Conservation (phyloP, 2,113 vertebrate species). For the Brachirus orientalis region DNA sequence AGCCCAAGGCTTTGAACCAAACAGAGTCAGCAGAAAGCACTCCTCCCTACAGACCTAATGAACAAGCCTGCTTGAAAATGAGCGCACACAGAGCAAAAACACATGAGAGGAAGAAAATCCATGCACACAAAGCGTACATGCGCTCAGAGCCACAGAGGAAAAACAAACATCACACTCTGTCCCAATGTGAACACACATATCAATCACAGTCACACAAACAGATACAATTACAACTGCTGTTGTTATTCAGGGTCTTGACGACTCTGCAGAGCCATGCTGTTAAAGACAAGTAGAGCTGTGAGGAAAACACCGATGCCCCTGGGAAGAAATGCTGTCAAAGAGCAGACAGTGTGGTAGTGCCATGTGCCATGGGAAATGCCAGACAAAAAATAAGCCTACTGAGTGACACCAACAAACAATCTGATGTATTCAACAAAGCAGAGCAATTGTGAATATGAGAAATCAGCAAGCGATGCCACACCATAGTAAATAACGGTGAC, state of each 20-base stretch:
- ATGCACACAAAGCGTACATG: constrained; percentile 7
- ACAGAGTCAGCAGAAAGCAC: constrained; percentile 73
- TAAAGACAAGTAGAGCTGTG: constrained; percentile 64
- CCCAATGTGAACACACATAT: constrained; percentile 17
- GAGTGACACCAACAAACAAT: constrained; percentile 55
- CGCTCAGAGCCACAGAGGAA: constrained; percentile 4
- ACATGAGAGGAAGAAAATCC: constrained; percentile 45
- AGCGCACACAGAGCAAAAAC: constrained; percentile 38
- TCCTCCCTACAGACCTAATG: constrained; percentile 65
- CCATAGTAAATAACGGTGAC: constrained; percentile 25
- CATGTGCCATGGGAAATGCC: constrained; percentile 58
- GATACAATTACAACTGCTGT: constrained; percentile 64
- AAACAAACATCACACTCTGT: constrained; percentile 8
- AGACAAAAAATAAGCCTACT: constrained; percentile 41
- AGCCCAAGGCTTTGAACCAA: constrained; percentile 59
- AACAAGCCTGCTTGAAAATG: constrained; percentile 55
- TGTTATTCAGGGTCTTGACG: constrained; percentile 52
- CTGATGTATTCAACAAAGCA: constrained; percentile 32
- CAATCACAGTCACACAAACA: constrained; percentile 53
- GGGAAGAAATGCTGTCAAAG: constrained; percentile 64
- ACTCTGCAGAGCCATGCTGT: constrained; percentile 55
- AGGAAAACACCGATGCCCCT: constrained; percentile 73
- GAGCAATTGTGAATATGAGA: constrained; percentile 44
- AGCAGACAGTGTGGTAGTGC: constrained; percentile 71
- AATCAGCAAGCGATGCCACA: constrained; percentile 28